Conservation (phyloP, 2,113 vertebrate genomes). For the Poeciliopsis occidentalis region DNA sequence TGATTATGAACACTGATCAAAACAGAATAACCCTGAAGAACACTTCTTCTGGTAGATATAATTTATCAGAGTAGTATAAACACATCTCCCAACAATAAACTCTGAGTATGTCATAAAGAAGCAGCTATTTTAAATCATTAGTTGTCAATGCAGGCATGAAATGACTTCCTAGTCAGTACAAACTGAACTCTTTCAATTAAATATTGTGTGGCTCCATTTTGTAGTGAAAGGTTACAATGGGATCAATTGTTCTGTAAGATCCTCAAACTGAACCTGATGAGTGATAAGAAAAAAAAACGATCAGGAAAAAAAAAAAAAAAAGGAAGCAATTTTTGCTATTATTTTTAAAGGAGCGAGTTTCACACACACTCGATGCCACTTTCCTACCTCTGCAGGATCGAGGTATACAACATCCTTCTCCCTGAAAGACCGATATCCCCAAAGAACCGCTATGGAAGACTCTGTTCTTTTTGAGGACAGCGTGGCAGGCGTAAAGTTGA, state of each 20-base stretch:
- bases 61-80: background rate
- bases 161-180: background rate
- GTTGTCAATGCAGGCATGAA: background rate
- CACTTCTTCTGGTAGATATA: background rate
- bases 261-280: conserved; percentile 4
- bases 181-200: background rate
- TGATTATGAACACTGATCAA: background rate
- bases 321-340: too few relatives aligned
- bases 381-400: background rate
- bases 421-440: conserved; percentile 5
- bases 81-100: background rate
- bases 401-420: background rate
- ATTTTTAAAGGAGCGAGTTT: conserved; percentile 1
- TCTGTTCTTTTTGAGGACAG: background rate
- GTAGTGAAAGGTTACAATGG: too few relatives aligned
- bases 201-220: background rate
- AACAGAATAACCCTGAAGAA: background rate
- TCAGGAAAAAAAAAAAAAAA: too few relatives aligned
- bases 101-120: background rate
- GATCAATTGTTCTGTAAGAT: background rate
- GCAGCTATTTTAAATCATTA: background rate
- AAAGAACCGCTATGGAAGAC: background rate
- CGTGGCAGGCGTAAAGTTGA: conserved; percentile 7
- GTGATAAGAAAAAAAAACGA: conserved; percentile 6
- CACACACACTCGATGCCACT: background rate